Evolutionary conservation across 2,888 invertebrate genomes (phyloP), one percentile per base, ranked within the genome.

Genomic region (Barypeithes pellucidus): DNA sequence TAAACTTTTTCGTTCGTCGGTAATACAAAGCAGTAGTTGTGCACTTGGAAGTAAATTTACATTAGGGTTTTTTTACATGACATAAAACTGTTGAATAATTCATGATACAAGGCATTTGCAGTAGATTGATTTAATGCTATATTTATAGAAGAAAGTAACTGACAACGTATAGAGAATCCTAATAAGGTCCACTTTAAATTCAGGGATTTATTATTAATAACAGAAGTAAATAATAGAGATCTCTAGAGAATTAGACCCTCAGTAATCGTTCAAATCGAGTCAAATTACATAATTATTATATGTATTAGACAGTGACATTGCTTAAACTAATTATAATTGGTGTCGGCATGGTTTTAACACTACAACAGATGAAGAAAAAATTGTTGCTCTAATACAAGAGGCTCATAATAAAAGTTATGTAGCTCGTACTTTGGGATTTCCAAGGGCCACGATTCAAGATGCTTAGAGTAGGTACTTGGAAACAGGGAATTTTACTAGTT

Each of bases 341-440:
- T 24, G 14, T 54, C 54, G 33, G 36, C 18, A 16, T 59, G 59
- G 14, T 59, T 36, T 36, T 59, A 59, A 39, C 36, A n/a, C n/a
- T 24, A 29, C 18, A 14, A 47, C 65, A 43, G 52, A 36, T 36
- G 65, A 50, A 9, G 47, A 2, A 47, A 47, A 50, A 50, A 65
- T 65, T 33, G 50, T 65, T 18, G 65, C 52, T 33, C 47, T 65
- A 65, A 41, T 65, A 14, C 50, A 65, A 18, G 33, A 50, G 22
- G 65, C 50, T 36, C 47, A 24, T 50, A 65, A 22, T 33, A 39
- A 59, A 59, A 62, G 61, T 62, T 62, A 62, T 62, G 62, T 62
- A 11, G 62, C 62, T 16, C 20, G 33, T 65, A 50, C 50, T n/a
- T 50, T 65, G 33, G 14, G 50, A 50, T 29, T 65, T 50, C 16